Evolutionary conservation across 2,888 invertebrate genomes (phyloP), one percentile per base, ranked within the genome.

Genomic region (Biston stratarius): DNA sequence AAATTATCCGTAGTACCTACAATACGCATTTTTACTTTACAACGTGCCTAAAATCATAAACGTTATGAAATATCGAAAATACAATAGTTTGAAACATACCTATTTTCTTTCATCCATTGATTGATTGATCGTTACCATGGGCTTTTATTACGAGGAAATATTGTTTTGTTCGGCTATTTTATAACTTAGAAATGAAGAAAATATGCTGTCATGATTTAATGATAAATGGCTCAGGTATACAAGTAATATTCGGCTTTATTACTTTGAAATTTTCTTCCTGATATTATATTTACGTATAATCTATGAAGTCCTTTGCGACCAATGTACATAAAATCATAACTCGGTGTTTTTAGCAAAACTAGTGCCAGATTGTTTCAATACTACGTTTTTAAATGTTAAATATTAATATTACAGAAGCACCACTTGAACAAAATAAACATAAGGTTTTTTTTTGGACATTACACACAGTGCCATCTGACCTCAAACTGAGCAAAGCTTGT

Each of bases 21-120:
- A 52, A 53, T 38, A 40, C 48, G 53, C 40, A n/a, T 64, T 53
- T 33, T 55, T 47, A 55, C 34, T 57, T 61, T 38, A 61, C 42
- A 61, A 38, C 58, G 24, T 52, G 15, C 8, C 53, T 48, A 52
- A 69, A 61, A 73, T 70, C 48, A 44, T 56, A 64, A 61, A 44
- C 58, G 57, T 65, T 73, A 70, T 66, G 69, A 71, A 71, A 69
- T 66, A 71, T 47, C 51, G 36, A 68, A 64, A 67, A 64, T 56
- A 69, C 70, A 71, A 73, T 74, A 74, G 72, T 74, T 72, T 69
- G 67, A 68, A 70, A 70, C 61, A 66, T 72, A 71, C 60, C 70
- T 71, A 76, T 77, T 72, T 71, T 70, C 68, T 72, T 76, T 70
- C 67, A 70, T 73, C 73, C 71, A 74, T 71, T 66, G 76, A 77